Evolutionary conservation across 2,113 vertebrate species (phyloP).

Genomic region (Dasyurus viverrinus): DNA sequence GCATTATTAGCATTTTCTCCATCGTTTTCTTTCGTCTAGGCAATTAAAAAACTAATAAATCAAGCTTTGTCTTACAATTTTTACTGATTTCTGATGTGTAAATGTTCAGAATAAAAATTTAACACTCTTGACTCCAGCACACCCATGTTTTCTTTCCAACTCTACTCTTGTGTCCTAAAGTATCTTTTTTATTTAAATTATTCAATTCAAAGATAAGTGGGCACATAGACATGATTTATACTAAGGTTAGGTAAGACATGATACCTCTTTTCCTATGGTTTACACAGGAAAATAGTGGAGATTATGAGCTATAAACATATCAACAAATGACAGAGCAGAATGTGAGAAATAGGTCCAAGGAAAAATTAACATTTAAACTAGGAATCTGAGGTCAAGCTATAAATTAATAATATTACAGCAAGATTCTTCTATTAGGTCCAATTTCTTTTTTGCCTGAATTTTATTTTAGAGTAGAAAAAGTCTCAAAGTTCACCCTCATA

Average conservation of each 20-base stretch:
- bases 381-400: conserved; percentile 5
- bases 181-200: no score
- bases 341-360: neutral
- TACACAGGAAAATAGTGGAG: neutral
- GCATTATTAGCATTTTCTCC: neutral
- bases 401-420: conserved; percentile 32
- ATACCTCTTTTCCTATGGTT: neutral
- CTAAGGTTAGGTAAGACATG: neutral
- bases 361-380: neutral
- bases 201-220: neutral
- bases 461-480: conserved; percentile 30
- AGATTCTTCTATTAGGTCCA: neutral
- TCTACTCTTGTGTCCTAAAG: neutral
- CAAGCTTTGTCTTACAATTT: neutral
- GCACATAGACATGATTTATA: neutral
- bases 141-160: neutral
- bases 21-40: neutral
- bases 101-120: neutral
- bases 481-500: neutral
- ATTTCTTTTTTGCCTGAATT: neutral
- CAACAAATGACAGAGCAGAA: neutral
- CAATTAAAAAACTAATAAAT: neutral
- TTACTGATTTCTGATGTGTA: neutral
- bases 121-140: neutral
- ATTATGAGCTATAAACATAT: neutral